These are phyloP conservation scores for Bombus polaris DNA, from an alignment of 1,140 invertebrate genomes.

Conservation along the genomic window DNA sequence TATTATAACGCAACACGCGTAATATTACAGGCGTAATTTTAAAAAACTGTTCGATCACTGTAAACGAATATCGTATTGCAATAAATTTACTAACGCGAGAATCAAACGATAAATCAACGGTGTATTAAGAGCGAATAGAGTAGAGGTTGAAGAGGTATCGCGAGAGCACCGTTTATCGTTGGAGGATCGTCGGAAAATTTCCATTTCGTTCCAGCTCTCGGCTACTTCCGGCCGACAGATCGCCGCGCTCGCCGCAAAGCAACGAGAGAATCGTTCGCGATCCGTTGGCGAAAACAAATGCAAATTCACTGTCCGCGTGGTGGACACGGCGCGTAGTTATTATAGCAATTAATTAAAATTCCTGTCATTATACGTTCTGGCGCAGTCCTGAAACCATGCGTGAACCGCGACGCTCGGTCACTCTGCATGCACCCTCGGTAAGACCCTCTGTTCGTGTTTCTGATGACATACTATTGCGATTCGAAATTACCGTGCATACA, in stretches of 20 bases:
- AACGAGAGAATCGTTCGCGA: slow-evolving; percentile 19
- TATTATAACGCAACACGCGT: neutral
- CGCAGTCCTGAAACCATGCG: slow-evolving; percentile 32
- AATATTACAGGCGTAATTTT: neutral
- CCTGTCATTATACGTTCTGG: slow-evolving; percentile 33
- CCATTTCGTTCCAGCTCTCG: slow-evolving; percentile 18
- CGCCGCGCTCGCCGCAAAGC: neutral
- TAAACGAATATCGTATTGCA: neutral
- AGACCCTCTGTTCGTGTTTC: slow-evolving; percentile 41
- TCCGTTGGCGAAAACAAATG: slow-evolving; percentile 49
- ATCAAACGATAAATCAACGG: neutral
- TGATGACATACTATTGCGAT: slow-evolving; percentile 47
- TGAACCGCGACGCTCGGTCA: slow-evolving; percentile 38
- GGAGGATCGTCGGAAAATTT: slow-evolving; percentile 22
- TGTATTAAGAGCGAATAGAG: neutral
- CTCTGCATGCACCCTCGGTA: slow-evolving; percentile 45
- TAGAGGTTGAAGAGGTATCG: neutral
- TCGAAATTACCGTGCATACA: slow-evolving; percentile 41
- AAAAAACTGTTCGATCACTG: neutral
- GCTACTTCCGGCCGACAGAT: slow-evolving; percentile 23
- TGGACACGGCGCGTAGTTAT: slow-evolving; percentile 36
- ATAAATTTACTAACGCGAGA: neutral
- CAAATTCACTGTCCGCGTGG: slow-evolving; percentile 38
- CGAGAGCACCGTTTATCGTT: neutral
- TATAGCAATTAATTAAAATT: slow-evolving; percentile 57